Evolutionary conservation across 2,888 invertebrate genomes (phyloP).

Genomic region (Drosophila kanekoi): DNA sequence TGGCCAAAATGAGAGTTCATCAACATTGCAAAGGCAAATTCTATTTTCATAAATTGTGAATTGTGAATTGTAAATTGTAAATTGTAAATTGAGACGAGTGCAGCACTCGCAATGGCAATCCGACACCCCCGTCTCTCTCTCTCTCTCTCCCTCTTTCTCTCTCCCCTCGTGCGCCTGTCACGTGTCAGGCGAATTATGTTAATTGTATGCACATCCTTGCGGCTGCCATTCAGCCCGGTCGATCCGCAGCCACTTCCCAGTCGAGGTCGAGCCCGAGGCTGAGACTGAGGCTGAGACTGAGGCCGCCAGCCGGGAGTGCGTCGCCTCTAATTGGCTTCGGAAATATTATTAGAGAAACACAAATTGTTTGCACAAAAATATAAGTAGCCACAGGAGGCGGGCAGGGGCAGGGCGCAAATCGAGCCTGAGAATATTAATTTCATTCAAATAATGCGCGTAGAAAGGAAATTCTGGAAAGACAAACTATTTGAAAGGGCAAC

Average conservation of each 20-base stretch:
- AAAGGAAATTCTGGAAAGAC: too few relatives aligned
- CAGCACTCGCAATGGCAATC: conserved; percentile 60
- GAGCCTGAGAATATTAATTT: conserved; percentile 5
- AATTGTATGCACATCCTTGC: conserved; percentile 82
- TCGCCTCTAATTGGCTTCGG: conserved; percentile 73
- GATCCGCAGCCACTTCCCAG: conserved; percentile 40
- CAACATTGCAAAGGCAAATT: conserved; percentile 75
- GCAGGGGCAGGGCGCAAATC: background rate
- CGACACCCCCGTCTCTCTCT: conserved; percentile 44
- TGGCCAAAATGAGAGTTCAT: conserved; percentile 65
- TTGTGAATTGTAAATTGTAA: conserved; percentile 78
- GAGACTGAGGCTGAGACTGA: background rate
- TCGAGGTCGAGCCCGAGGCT: background rate
- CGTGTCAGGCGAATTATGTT: conserved; percentile 85
- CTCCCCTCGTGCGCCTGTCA: conserved; percentile 67
- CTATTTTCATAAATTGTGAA: conserved; percentile 78
- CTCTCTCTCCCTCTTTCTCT: background rate
- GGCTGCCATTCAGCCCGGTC: conserved; percentile 43
- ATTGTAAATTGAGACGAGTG: conserved; percentile 80
- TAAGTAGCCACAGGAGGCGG: conserved; percentile 27
- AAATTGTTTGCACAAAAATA: conserved; percentile 55
- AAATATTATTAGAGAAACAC: conserved; percentile 70
- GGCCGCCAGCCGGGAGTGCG: conserved; percentile 50
- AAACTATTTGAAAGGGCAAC: too few relatives aligned
- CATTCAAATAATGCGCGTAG: conserved; percentile 6